phyloP scores from a whole-genome alignment of 2,113 vertebrate species.

The Zapornia atra region DNA sequence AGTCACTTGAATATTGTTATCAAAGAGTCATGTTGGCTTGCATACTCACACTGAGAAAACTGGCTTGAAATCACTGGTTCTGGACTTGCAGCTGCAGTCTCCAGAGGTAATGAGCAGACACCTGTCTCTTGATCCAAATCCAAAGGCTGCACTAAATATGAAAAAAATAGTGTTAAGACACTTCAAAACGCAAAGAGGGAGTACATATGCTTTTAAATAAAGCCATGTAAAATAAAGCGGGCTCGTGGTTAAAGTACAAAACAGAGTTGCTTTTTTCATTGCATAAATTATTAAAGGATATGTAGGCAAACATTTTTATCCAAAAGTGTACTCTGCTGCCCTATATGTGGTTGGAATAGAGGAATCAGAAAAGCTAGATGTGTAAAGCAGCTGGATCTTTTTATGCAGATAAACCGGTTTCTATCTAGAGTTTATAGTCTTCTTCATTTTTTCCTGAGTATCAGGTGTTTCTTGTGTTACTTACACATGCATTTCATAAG shows the following conservation, averaged over 20 bases:
- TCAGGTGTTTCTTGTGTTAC: not conserved
- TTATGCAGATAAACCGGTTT: not conserved
- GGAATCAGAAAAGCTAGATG: not conserved
- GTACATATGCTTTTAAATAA: not conserved
- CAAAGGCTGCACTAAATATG: not conserved
- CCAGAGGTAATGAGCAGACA: not conserved
- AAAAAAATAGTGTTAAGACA: not conserved
- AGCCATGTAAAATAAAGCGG: not conserved
- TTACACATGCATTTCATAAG: not conserved
- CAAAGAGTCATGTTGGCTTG: not conserved
- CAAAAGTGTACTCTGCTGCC: not conserved
- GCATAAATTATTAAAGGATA: not conserved
- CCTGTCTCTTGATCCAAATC: not conserved
- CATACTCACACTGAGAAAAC: slow-evolving; percentile 68
- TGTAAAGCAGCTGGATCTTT: not conserved
- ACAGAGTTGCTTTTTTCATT: not conserved
- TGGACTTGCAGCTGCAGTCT: not conserved
- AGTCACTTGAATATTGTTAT: not conserved
- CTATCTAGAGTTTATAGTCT: not conserved
- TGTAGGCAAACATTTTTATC: not conserved
- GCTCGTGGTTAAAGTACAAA: not conserved
- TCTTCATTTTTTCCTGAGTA: not conserved
- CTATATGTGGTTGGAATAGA: not conserved
- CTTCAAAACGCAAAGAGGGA: not conserved
- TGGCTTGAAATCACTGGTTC: not conserved